Conservation (phyloP, 2,113 vertebrate species). For the Grammomys dolichurus region DNA sequence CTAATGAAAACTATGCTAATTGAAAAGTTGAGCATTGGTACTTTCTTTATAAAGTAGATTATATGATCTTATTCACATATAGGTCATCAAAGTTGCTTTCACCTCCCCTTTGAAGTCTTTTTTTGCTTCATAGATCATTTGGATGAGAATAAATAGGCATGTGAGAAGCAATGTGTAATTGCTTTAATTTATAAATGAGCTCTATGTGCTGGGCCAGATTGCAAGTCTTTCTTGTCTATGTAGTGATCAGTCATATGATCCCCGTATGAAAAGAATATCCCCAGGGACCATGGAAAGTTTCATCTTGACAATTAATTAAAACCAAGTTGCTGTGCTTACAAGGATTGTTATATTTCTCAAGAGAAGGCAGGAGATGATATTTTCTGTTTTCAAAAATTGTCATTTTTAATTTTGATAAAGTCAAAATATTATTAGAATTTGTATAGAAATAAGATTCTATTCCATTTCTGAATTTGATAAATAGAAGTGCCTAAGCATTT, state of each 20-base stretch:
- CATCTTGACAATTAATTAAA: conserved; percentile 50
- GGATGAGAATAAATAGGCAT: not conserved
- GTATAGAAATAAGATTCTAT: not conserved
- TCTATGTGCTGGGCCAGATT: not conserved
- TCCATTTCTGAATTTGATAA: not conserved
- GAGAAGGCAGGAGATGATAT: not conserved
- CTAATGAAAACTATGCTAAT: not conserved
- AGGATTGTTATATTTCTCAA: not conserved
- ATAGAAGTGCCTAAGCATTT: not conserved
- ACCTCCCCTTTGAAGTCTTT: not conserved
- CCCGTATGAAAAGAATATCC: conserved; percentile 25
- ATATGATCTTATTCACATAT: not conserved
- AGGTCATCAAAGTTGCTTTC: not conserved
- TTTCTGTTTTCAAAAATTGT: not conserved
- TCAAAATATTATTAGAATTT: conserved; percentile 8
- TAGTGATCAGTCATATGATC: conserved; percentile 42
- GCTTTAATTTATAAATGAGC: not conserved
- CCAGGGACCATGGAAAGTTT: not conserved
- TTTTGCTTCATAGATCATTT: not conserved
- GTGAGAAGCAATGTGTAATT: not conserved
- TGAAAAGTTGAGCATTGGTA: not conserved
- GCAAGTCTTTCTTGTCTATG: not conserved
- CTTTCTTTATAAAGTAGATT: not conserved
- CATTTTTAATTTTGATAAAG: not conserved
- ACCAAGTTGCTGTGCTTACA: not conserved